Evolutionary conservation across 2,888 invertebrate species (phyloP).

Genomic region (Microdon myrmicae): DNA sequence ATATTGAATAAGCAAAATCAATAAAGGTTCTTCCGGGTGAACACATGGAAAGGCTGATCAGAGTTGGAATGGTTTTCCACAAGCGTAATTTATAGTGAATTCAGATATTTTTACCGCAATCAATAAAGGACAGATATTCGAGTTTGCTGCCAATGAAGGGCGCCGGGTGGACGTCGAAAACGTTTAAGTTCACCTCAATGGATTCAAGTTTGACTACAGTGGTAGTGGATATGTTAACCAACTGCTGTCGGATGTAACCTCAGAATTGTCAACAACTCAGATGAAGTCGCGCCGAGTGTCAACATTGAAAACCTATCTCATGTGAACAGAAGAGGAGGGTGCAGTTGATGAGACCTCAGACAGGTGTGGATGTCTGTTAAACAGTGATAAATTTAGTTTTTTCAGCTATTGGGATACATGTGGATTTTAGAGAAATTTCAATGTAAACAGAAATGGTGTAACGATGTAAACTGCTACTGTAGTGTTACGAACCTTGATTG

Average conservation of each 20-base stretch:
- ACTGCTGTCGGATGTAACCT: constrained; percentile 15
- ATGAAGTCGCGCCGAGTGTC: constrained; percentile 7
- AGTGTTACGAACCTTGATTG: too few relatives aligned
- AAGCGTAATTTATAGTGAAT: constrained; percentile 20
- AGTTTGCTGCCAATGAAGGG: constrained; percentile 5
- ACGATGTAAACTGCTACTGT: too few relatives aligned
- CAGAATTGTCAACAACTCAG: constrained; percentile 6
- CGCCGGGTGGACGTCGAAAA: not conserved
- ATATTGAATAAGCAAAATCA: constrained; percentile 41
- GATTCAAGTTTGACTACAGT: too few relatives aligned
- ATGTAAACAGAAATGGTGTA: too few relatives aligned
- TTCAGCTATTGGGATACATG: too few relatives aligned
- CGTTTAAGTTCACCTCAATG: not conserved
- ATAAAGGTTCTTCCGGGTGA: constrained; percentile 22
- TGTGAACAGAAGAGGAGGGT: too few relatives aligned
- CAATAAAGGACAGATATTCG: constrained; percentile 29
- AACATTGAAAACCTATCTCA: too few relatives aligned
- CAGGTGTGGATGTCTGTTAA: too few relatives aligned
- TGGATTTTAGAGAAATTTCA: too few relatives aligned
- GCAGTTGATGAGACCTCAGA: too few relatives aligned
- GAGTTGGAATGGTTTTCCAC: not conserved
- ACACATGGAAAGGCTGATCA: not conserved
- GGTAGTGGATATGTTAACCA: constrained; percentile 6
- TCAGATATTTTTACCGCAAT: constrained; percentile 30
- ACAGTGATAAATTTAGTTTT: too few relatives aligned